These are phyloP conservation scores for Hippoglossus stenolepis DNA, from an alignment of 2,113 vertebrate genomes.

Conservation along the genomic window DNA sequence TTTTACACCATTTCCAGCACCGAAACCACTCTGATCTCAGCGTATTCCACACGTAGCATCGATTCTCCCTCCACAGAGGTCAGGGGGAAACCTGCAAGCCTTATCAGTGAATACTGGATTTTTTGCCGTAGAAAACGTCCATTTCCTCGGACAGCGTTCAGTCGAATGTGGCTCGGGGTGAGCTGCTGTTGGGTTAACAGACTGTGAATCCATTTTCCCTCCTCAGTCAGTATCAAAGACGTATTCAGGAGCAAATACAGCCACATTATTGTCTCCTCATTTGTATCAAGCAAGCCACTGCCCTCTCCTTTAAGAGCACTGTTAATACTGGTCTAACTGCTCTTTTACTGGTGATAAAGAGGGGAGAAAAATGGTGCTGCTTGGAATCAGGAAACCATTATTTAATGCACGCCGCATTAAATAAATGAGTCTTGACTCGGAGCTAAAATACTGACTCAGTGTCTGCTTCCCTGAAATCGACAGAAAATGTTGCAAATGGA, in stretches of 20 bases:
- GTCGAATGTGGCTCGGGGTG: too few relatives aligned
- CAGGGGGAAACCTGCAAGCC: too few relatives aligned
- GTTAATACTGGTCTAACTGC: not conserved
- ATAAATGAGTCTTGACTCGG: slow-evolving; percentile 18
- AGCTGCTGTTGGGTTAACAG: slow-evolving; percentile 20
- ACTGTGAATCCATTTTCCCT: not conserved
- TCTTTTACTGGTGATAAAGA: not conserved
- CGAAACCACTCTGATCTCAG: too few relatives aligned
- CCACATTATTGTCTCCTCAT: not conserved
- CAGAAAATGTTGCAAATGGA: slow-evolving; percentile 8
- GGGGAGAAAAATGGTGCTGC: not conserved
- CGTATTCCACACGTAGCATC: too few relatives aligned
- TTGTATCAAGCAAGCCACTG: not conserved
- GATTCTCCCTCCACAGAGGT: too few relatives aligned
- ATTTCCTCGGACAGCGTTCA: too few relatives aligned
- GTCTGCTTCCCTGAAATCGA: slow-evolving; percentile 21
- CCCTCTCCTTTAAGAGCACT: not conserved
- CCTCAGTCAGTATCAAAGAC: slow-evolving; percentile 15
- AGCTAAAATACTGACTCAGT: slow-evolving; percentile 25
- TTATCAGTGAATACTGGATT: too few relatives aligned
- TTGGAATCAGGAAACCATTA: not conserved
- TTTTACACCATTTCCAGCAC: too few relatives aligned
- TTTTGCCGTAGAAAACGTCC: too few relatives aligned
- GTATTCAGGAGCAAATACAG: slow-evolving; percentile 11
- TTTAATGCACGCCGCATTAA: slow-evolving; percentile 12